Percentiles rank a stretch among this genome's conserved stretches.
Evolutionary conservation across 2,888 invertebrate genomes (phyloP).

Genomic region (Creontiades dilutus): DNA sequence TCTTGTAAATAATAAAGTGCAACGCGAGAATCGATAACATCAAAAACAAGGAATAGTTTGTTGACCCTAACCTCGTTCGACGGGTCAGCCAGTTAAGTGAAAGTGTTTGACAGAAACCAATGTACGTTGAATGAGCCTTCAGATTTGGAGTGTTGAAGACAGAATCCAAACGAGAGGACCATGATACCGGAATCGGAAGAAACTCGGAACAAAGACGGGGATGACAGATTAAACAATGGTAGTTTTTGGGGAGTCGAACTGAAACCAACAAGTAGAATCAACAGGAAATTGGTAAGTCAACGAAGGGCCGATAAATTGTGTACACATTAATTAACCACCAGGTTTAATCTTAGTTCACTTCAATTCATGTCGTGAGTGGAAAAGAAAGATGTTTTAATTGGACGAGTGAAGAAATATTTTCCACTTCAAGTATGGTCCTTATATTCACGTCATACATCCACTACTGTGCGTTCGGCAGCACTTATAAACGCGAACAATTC

Average conservation of each 20-base stretch:
- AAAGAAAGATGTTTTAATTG: no score
- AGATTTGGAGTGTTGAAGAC: background rate
- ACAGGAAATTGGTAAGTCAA: background rate
- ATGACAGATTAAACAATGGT: background rate
- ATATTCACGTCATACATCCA: no score
- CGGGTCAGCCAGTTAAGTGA: background rate
- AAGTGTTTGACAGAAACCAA: background rate
- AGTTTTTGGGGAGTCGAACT: background rate
- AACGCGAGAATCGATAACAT: slow-evolving; percentile 6
- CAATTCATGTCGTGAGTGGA: no score
- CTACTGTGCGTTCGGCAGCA: no score
- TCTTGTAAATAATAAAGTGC: background rate
- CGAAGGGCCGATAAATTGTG: background rate
- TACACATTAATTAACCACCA: no score
- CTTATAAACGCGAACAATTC: no score
- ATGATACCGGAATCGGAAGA: background rate
- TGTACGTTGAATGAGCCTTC: background rate
- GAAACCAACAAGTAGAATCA: background rate
- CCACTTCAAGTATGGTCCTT: no score
- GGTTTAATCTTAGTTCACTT: no score
- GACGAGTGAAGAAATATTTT: no score
- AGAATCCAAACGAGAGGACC: background rate
- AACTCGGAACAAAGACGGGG: background rate
- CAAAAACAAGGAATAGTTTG: background rate
- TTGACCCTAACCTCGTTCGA: slow-evolving; percentile 18